Evolutionary conservation across 2,888 invertebrate genomes (phyloP), one percentile per base, ranked within the genome.

Genomic region (Eucriotettix oculatus): DNA sequence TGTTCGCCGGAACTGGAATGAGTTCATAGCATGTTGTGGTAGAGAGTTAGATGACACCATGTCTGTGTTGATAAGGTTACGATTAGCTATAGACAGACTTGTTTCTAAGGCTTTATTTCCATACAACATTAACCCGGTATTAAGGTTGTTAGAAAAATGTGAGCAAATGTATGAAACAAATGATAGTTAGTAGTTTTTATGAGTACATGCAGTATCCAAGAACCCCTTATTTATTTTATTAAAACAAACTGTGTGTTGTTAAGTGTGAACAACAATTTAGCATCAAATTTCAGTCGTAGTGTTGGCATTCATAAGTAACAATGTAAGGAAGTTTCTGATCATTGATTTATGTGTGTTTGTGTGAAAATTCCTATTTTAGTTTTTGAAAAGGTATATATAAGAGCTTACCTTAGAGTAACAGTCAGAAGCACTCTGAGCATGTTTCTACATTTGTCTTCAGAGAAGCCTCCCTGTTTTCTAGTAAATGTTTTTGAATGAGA

Each of bases 71-170:
- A 89, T 87, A 68, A 78, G 87, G 59, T 76, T 93, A 61, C 80
- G 89, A 66, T 76, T 87, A 67, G 86, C 90, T 69, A 90, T 93
- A 65, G 87, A 87, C 66, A 79, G 89, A 69, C 75, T 92, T 66
- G 91, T 92, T 10, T 85, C 88, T 0, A 86, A 86, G 69, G 84
- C 88, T 66, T 74, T 91, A 57, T 92, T 91, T 73, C 91, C 92
- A 0, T 93, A 93, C 72, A 92, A 93, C 72, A 92, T 93, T 69
- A 88, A 86, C 68, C 92, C 92, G 53, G 87, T 93, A 61, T 76
- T 91, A 66, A 83, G 87, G 72, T 76, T 92, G 67, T 75, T 93
- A 65, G 89, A 89, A 71, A 85, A 85, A 66, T 90, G 90, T 69
- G 91, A 91, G 71, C 85, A 86, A 70, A 77, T 90, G 67, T 91